Evolutionary conservation across 2,113 vertebrate species (phyloP), one percentile per base, ranked within the genome.

Genomic region (Ellobius talpinus): DNA sequence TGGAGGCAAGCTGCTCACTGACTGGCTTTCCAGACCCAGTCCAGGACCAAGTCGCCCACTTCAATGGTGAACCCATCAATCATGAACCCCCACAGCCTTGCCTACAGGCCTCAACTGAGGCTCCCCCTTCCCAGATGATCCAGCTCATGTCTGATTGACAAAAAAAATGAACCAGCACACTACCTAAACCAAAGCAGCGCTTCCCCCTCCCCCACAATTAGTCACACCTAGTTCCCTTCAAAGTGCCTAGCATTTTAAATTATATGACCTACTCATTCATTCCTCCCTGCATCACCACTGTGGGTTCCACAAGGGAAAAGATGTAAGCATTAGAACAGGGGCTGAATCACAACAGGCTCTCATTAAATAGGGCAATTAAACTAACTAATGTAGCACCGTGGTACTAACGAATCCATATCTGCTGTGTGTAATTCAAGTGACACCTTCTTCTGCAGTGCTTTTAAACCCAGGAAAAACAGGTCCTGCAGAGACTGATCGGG

Each of bases 401-500:
- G 84, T 72, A 65, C 77, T 93, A 82, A 91, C 24, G 86, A 94
- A 88, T 74, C 91, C 26, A n/a, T 29, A 52, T 29, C 42, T 63
- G 55, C n/a, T 84, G 26, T 42, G 31, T 3, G 31, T 87, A 87
- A 81, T 42, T 89, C 81, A 96, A 97, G 93, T 39, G 73, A 93
- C 33, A 61, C 45, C 29, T 73, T 86, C 33, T 45, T 31, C 33
- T 81, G 19, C 47, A 52, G 5, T 52, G 65, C 29, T 96, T 96
- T 89, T 95, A 82, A 89, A 76, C 85, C 81, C 42, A 92, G 70
- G 88, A 68, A 81, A 81, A 58, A 58, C 68, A 17, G 63, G 26
- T 17, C 14, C 79, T 87, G 45, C 16, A 84, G 24, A 95, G 21
- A 87, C 52, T 84, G 16, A 85, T 74, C 89, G 93, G 29, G 50